phyloP scores from a whole-genome alignment of 2,888 invertebrate genomes.

The Cataglyphis altisquamis region DNA sequence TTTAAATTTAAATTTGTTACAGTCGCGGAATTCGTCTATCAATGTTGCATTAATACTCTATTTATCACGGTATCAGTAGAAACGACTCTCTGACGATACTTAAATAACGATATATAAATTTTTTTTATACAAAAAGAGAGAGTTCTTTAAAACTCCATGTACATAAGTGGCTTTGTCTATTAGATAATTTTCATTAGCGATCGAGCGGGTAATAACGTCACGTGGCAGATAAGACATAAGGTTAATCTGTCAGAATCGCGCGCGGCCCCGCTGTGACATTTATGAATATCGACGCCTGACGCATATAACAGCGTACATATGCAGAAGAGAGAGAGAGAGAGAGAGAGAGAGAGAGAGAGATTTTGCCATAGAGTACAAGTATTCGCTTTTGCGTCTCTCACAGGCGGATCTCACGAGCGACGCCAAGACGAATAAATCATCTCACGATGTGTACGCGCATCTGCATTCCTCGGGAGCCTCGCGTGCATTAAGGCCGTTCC shows the following conservation, averaged over 20 bases:
- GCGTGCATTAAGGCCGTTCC: slow-evolving; percentile 57
- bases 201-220: not conserved
- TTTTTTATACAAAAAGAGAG: not conserved
- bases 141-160: not conserved
- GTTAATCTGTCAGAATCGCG: slow-evolving; percentile 38
- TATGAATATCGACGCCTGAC: slow-evolving; percentile 52
- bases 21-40: not conserved
- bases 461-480: slow-evolving; percentile 57
- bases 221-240: slow-evolving; percentile 13
- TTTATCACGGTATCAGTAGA: not conserved
- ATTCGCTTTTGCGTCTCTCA: slow-evolving; percentile 2
- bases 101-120: not conserved
- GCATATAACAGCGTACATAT: not conserved
- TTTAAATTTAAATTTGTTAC: slow-evolving; percentile 1
- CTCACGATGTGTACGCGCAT: slow-evolving; percentile 39
- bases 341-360: not conserved
- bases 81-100: not conserved
- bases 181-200: not conserved
- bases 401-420: slow-evolving; percentile 30
- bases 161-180: not conserved
- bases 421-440: slow-evolving; percentile 52
- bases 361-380: slow-evolving; percentile 17
- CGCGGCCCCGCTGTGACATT: slow-evolving; percentile 32
- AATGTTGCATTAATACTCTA: slow-evolving; percentile 8
- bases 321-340: not conserved